Evolutionary conservation across 2,888 invertebrate genomes (phyloP).

Genomic region (Drosophila longiperda): DNA sequence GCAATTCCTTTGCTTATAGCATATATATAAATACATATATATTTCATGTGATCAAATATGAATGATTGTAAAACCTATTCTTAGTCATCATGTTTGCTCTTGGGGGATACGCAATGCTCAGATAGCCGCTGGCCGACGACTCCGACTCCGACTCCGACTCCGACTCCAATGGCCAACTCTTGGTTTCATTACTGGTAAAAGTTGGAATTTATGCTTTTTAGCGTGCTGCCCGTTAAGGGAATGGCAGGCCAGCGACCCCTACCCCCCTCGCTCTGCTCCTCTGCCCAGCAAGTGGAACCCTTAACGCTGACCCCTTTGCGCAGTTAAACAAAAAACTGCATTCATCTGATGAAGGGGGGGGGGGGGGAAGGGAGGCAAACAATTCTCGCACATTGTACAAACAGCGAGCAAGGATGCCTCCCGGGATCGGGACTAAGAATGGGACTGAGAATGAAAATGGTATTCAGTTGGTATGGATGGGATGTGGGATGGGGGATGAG

Average conservation of each 20-base stretch:
- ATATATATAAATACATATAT: conserved; percentile 30
- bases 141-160: not conserved
- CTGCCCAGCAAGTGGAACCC: not conserved
- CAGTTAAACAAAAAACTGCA: conserved; percentile 67
- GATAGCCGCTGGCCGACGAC: conserved; percentile 25
- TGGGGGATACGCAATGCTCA: conserved; percentile 22
- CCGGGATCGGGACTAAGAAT: conserved; percentile 50
- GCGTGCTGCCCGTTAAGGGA: conserved; percentile 41
- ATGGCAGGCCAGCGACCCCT: conserved; percentile 64
- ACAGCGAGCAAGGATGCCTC: conserved; percentile 73
- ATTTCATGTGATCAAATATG: not conserved
- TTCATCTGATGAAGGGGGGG: conserved; percentile 55
- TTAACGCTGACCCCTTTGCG: conserved; percentile 59
- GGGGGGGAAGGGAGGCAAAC: conserved; percentile 10
- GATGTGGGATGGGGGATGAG: conserved; percentile 6
- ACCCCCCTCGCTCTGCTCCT: not conserved
- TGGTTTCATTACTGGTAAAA: conserved; percentile 39
- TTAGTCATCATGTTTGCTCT: conserved; percentile 10
- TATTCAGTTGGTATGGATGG: conserved; percentile 17
- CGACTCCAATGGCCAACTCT: conserved; percentile 26
- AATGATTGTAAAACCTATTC: conserved; percentile 16
- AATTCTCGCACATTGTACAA: conserved; percentile 56
- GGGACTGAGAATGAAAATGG: conserved; percentile 18
- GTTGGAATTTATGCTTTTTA: conserved; percentile 70
- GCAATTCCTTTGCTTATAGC: not conserved